Percentiles rank a stretch among this genome's conserved stretches.
Evolutionary conservation across 1,140 invertebrate species (phyloP).

Genomic region (Ips nitidus): DNA sequence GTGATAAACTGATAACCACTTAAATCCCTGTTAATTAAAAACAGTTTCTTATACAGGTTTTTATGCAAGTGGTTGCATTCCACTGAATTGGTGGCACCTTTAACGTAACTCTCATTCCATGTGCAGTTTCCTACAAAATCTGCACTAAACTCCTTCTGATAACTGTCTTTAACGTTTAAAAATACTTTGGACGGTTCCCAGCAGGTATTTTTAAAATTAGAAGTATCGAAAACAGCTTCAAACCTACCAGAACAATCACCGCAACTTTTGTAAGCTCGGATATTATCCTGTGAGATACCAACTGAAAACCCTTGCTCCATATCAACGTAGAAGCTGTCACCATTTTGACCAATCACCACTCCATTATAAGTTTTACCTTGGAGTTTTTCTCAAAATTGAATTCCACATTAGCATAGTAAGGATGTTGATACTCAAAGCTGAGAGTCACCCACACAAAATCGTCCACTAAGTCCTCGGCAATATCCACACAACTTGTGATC

Average conservation of each 20-base stretch:
- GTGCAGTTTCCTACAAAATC: constrained; percentile 35
- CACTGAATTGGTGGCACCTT: constrained; percentile 11
- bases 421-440: constrained; percentile 35
- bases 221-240: constrained; percentile 23
- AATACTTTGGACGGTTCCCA: constrained; percentile 20
- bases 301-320: constrained; percentile 9
- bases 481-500: constrained; percentile 21
- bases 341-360: constrained; percentile 8
- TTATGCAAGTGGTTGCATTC: constrained; percentile 30
- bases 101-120: constrained; percentile 21
- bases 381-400: constrained; percentile 25
- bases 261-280: constrained; percentile 30
- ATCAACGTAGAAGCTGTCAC: constrained; percentile 17
- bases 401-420: constrained; percentile 33
- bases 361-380: constrained; percentile 21
- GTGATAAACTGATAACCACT: constrained; percentile 17
- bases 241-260: constrained; percentile 13
- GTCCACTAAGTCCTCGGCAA: constrained; percentile 31
- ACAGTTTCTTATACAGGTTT: constrained; percentile 31
- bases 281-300: constrained; percentile 9
- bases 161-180: constrained; percentile 29
- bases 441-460: constrained; percentile 37
- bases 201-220: constrained; percentile 8
- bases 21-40: constrained; percentile 35
- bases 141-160: constrained; percentile 28